Base-by-base conservation (phyloP, 1,140 invertebrate genomes). In the Thaumatotibia leucotreta region DNA sequence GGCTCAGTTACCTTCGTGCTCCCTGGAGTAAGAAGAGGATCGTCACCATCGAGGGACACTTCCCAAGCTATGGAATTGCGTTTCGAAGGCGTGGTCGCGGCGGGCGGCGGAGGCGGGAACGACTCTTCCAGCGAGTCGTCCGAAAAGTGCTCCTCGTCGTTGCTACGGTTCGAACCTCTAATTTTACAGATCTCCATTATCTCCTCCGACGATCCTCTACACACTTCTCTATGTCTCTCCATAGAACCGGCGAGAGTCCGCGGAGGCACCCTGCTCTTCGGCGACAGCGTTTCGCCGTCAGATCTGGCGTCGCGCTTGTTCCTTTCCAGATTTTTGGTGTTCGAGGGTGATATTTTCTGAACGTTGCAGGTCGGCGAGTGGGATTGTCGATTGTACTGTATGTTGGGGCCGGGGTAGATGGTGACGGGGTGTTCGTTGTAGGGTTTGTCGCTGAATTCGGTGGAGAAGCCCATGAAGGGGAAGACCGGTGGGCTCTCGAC, bases 31-130 rank as follows among this genome's bases (percentile, higher is more conserved):
- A 95, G 92, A 20, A 95, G 85, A 50, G 94, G 93, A 86, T 95
- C 94, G 70, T 92, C 91, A 70, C 93, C 92, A 82, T 94, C 94
- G 64, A 97, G 91, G 54, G 95, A 94, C 31, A 97, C 96, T 91
- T 96, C 95, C 95, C 95, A 96, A 63, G 95, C 95, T 49, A 96
- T 96, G 72, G 95, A 95, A 75, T 94, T 94, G 69, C 95, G 92
- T 87, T 96, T 96, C 78, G 93, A 93, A 72, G 92, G 92, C 67
- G 92, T 92, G 39, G 84, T 85, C 65, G 77, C 89, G 70, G 91
- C 92, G 67, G 92, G 92, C 77, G 89, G 92, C 75, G 86, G 92
- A 58, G 87, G 93, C 8, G 94, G 93, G 61, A 95, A 93, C 69
- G 94, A 92, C 76, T 95, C 95, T 82, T 97, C 96, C 54, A 96